These are phyloP conservation scores for Etheostoma spectabile DNA, from an alignment of 2,113 vertebrate genomes.

Conservation along the genomic window DNA sequence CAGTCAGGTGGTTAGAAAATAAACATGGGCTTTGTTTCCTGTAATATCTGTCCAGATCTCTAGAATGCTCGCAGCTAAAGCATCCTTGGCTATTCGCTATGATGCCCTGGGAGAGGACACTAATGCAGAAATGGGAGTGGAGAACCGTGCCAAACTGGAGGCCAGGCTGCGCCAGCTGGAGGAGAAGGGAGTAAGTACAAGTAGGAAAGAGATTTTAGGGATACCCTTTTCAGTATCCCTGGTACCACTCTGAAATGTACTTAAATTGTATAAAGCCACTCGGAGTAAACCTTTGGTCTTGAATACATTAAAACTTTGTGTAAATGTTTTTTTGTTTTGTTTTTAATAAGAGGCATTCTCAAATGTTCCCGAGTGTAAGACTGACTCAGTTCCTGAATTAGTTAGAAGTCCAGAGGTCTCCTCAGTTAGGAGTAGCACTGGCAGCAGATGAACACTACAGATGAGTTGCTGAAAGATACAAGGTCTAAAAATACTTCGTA, in stretches of 20 bases:
- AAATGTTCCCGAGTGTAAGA: too few relatives aligned
- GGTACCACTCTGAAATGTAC: not conserved
- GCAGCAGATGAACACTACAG: too few relatives aligned
- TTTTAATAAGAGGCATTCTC: too few relatives aligned
- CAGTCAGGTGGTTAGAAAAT: too few relatives aligned
- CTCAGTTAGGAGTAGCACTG: too few relatives aligned
- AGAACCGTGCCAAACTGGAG: constrained; percentile 96
- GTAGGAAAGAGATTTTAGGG: not conserved
- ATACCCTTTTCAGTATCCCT: not conserved
- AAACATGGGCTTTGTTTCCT: not conserved
- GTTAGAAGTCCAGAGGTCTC: too few relatives aligned
- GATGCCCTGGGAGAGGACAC: constrained; percentile 96
- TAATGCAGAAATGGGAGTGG: constrained; percentile 92
- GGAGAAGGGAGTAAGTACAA: constrained; percentile 91
- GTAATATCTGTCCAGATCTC: constrained; percentile 84
- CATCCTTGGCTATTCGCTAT: constrained; percentile 93
- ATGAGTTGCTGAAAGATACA: too few relatives aligned
- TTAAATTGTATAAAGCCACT: not conserved
- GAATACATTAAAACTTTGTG: too few relatives aligned
- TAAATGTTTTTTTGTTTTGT: too few relatives aligned
- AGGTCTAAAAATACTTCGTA: too few relatives aligned
- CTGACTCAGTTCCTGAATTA: too few relatives aligned
- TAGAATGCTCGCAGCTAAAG: constrained; percentile 96
- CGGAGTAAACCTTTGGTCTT: too few relatives aligned
- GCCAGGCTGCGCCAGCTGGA: constrained; percentile 90